Evolutionary conservation across 1,140 invertebrate species (phyloP), one percentile per base, ranked within the genome.

Genomic region (Drosophila pruinosa): DNA sequence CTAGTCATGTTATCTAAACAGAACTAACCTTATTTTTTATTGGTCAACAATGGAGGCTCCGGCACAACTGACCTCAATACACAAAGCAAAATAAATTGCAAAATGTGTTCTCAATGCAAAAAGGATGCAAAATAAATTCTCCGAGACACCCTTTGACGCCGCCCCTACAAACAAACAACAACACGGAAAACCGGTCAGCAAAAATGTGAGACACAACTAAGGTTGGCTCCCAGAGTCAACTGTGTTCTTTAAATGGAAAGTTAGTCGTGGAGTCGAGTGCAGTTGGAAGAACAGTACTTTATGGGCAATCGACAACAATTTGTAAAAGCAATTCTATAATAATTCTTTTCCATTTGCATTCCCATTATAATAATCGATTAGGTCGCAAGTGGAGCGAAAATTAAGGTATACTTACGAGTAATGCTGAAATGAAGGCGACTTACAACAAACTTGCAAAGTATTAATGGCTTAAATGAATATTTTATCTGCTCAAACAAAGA

Each of bases 61-160:
- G 14, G 59, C 75, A 75, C 52, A 81, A 80, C 74, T 85, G 81
- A 86, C 81, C 81, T 85, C 82, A 86, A 86, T 86, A 78, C 50
- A 69, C 81, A 79, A 68, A 85, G 79, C 72, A 77, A 67, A 85
- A 85, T 85, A 85, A 85, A 85, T 85, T 86, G 82, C 65, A 52
- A 85, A 82, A 75, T 68, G 73, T 82, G 74, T 82, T 74, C 75
- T 62, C 65, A 85, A 75, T 69, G 80, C 79, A 31, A 81, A 77
- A 70, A 61, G 72, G 82, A 86, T 86, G 81, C 81, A 86, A 81
- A 88, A 86, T 88, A 88, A 78, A 86, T 86, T 88, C 64, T 64
- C 73, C 57, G 73, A 57, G 45, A 28, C 45, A 22, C 24, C 22
- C 64, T 88, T 81, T 74, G 70, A 78, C 77, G 69, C 77, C 69